A percentile compares a stretch with the other conserved stretches of the same genome.
Evolutionary conservation across 2,113 vertebrate species (phyloP).

Genomic region (Chinchilla lanigera): DNA sequence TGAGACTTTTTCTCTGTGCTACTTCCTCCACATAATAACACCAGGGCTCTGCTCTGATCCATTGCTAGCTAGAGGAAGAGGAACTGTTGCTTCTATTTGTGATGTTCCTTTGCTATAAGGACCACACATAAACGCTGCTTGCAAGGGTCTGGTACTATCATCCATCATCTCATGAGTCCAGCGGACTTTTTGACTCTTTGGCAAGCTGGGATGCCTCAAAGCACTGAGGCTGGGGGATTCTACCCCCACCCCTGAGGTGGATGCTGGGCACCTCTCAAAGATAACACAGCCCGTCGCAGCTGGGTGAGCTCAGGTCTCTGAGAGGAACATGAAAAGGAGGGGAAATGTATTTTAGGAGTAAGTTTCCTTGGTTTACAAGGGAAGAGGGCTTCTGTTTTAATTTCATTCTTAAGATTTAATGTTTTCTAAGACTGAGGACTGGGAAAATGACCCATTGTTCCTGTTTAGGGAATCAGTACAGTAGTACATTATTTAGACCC

Average conservation of each 20-base stretch:
- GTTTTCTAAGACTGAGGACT: slow-evolving; percentile 14
- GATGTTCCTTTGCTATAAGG: not conserved
- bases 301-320: not conserved
- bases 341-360: slow-evolving; percentile 46
- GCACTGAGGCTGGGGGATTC: not conserved
- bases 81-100: not conserved
- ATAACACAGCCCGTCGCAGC: not conserved
- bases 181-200: not conserved
- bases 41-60: slow-evolving; percentile 64
- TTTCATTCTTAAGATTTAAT: slow-evolving; percentile 38
- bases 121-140: not conserved
- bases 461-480: not conserved
- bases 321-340: not conserved
- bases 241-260: too few species aligned
- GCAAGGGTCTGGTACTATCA: not conserved
- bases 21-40: slow-evolving; percentile 57
- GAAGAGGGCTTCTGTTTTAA: slow-evolving; percentile 39
- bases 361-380: not conserved
- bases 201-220: not conserved
- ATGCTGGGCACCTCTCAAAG: not conserved
- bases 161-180: not conserved
- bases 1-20: slow-evolving; percentile 60
- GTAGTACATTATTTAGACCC: not conserved
- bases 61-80: slow-evolving; percentile 27
- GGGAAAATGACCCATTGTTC: not conserved